Base-by-base conservation (phyloP, 2,888 invertebrate genomes). In the Seira ritae region DNA sequence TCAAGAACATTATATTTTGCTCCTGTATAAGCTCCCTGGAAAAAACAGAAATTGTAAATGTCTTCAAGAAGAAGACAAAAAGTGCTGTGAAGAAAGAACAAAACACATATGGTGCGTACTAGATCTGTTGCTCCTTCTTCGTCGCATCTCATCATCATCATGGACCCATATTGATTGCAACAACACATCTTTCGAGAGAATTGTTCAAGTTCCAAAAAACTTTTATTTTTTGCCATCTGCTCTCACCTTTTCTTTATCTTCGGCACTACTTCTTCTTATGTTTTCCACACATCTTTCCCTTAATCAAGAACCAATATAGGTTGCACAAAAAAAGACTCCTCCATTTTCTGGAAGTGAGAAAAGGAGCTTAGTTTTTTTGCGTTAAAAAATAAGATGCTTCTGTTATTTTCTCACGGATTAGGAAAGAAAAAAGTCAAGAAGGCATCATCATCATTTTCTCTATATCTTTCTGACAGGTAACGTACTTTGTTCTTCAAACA, bases 211-310 rank as follows among this genome's bases (percentile, higher is more conserved):
- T n/a, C n/a, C n/a, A n/a, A n/a, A n/a, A n/a, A n/a, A 15, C 24
- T 70, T 50, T 70, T 24, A 17, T 81, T 80, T 80, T 80, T 80
- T 24, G 80, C 80, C 80, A 81, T 81, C 80, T 81, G 80, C 80
- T 70, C 24, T 22, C 60, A 60, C 17, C 17, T n/a, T 60, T 60
- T 60, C 17, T 60, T 60, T 60, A 10, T 17, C n/a, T 10, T n/a
- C n/a, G 3, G 17, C 60, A 42, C 42, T 42, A n/a, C 60, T n/a
- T 60, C 60, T 3, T 60, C 60, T 17, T n/a, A 42, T 4, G 42
- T 42, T 60, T 10, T 10, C 24, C 42, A n/a, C n/a, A n/a, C n/a
- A n/a, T n/a, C n/a, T n/a, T n/a, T n/a, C n/a, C n/a, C n/a, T n/a
- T n/a, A 22, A 46, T n/a, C 19, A 55, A 19, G 60, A 72, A 72